Evolutionary conservation across 2,113 vertebrate genomes (phyloP).

Genomic region (Sander lucioperca): DNA sequence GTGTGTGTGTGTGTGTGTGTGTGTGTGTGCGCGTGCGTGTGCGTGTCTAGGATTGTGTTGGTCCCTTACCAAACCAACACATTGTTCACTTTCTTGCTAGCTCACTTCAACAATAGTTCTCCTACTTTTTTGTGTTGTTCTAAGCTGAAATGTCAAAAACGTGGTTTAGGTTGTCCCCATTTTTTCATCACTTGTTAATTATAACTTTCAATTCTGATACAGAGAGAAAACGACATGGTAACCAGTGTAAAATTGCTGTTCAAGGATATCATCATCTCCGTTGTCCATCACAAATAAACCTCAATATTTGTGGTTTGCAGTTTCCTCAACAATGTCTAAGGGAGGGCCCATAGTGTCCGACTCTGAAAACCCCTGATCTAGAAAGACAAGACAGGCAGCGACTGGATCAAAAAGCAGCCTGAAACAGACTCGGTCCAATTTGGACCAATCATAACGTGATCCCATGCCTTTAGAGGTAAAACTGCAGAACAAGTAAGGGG

Average conservation of each 20-base stretch:
- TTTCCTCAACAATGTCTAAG: too few species aligned
- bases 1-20: slow-evolving; percentile 8
- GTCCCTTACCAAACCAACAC: slow-evolving; percentile 8
- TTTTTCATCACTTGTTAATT: background rate
- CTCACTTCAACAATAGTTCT: background rate
- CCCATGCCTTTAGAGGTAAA: background rate
- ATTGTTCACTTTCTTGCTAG: slow-evolving; percentile 2
- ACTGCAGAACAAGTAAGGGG: background rate
- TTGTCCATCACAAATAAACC: background rate
- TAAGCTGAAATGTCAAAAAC: slow-evolving; percentile 30
- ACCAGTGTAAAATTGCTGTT: background rate
- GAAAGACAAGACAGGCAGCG: background rate
- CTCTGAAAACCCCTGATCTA: background rate
- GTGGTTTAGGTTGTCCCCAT: background rate
- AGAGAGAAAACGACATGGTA: background rate
- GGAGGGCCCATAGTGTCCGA: background rate
- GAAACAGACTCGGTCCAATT: background rate
- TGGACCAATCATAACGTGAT: too few species aligned
- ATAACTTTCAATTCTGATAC: background rate
- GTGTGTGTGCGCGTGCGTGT: slow-evolving; percentile 26
- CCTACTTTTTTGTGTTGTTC: background rate
- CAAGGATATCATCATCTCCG: background rate
- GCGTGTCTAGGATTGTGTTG: background rate
- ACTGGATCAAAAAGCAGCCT: background rate
- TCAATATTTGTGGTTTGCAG: background rate